These are phyloP conservation scores for Prunella fulvescens DNA, from an alignment of 2,113 vertebrate species.

Conservation along the genomic window DNA sequence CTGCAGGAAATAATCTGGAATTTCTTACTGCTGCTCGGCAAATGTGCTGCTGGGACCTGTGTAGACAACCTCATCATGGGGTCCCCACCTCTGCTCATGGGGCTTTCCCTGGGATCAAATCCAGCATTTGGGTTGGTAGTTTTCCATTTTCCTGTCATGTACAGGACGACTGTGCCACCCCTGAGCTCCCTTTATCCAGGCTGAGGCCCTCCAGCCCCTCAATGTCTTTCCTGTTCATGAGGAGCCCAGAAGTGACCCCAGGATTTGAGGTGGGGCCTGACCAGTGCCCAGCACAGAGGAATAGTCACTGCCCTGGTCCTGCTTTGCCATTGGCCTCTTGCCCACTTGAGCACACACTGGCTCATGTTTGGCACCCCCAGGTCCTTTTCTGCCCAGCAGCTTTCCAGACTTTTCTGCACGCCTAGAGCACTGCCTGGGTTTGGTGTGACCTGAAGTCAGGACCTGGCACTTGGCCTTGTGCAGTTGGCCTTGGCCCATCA, in stretches of 20 bases:
- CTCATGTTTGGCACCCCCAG: not conserved
- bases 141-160: fast-evolving
- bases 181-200: not conserved
- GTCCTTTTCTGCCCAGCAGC: not conserved
- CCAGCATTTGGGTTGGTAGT: not conserved
- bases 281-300: not conserved
- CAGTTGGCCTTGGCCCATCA: not conserved
- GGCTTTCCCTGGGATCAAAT: not conserved
- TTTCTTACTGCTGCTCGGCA: not conserved
- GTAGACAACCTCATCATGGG: not conserved
- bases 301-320: not conserved
- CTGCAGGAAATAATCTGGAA: not conserved
- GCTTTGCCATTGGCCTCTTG: not conserved
- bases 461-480: not conserved
- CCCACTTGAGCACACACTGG: not conserved
- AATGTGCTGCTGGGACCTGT: fast-evolving
- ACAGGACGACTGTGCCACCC: fast-evolving
- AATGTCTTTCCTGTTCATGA: not conserved
- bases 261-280: not conserved
- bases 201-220: not conserved
- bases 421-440: not conserved
- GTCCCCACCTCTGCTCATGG: not conserved
- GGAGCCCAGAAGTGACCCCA: not conserved
- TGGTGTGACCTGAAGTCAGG: not conserved
- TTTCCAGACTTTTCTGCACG: not conserved